Base-by-base conservation (phyloP, 2,888 invertebrate genomes). In the Cerastis rubricosa region DNA sequence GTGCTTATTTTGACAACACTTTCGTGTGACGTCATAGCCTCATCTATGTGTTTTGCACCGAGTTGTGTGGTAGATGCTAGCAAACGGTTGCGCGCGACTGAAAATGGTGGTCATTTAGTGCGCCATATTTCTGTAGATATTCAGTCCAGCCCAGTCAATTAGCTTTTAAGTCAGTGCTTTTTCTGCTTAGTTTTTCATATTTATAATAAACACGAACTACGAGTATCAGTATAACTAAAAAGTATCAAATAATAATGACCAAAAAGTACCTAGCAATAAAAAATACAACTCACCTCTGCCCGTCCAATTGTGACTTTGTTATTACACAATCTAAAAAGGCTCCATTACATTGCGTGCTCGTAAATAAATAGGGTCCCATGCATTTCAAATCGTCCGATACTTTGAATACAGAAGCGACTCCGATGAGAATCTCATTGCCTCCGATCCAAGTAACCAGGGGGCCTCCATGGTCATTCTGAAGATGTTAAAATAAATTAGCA, bases 401-500 rank as follows among this genome's bases (percentile, higher is more conserved):
- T 35, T 85, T 89, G 81, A 93, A 94, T 12, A 94, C 91, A 0
- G 94, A 93, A 0, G 94, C 94, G 1, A 94, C 90, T 1, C 93
- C 94, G 0, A 94, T 91, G 0, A 94, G 84, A 0, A 89, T 78
- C 75, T 93, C 92, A 0, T 79, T 80, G 0, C 85, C 76, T 0
- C 92, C 92, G 3, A 90, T 81, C 92, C 92, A 94, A 2, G 92
- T 89, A 3, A 94, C 88, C 0, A 94, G 83, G 0, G 94, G 94
- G 0, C 94, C 93, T 0, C 94, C 94, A 72, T 94, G 94, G 74
- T 94, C 94, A 63, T 94, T 94, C 94, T 94, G 81, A 61, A 88
- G 77, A 69, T 19, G 22, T 17, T 29, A 35, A 43, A 49, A 65
- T 25, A n/a, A 4, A 65, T 43, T 11, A 61, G 0, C 1, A 22